Conservation (phyloP, 2,888 invertebrate genomes). For the Rapana venosa region DNA sequence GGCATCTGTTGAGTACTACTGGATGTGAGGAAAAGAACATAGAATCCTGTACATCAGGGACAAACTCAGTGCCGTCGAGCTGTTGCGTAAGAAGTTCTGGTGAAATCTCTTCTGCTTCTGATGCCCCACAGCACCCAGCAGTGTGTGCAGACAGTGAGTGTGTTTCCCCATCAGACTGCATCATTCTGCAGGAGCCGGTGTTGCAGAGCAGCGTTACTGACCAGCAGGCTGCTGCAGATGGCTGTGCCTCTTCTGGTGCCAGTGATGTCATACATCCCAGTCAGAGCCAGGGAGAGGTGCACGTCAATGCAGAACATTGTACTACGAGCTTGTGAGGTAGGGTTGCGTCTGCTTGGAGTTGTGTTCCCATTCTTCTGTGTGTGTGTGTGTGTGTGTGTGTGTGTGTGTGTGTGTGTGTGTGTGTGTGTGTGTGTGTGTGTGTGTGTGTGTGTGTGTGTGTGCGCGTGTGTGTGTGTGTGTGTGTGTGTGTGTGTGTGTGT, state of each 20-base stretch:
- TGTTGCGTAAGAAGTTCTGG: too few relatives aligned
- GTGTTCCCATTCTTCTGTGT: background rate
- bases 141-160: background rate
- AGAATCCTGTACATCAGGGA: too few relatives aligned
- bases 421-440: background rate
- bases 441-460: background rate
- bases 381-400: background rate
- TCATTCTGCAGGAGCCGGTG: background rate
- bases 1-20: too few relatives aligned
- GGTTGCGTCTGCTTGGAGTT: background rate
- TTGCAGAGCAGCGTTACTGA: background rate
- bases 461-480: background rate
- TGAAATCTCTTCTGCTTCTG: too few relatives aligned
- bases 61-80: too few relatives aligned
- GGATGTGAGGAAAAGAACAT: too few relatives aligned
- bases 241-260: too few relatives aligned
- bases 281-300: background rate
- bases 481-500: slow-evolving; percentile 2
- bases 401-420: background rate
- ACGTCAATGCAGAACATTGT: background rate
- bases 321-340: background rate
- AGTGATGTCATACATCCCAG: background rate
- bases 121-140: too few relatives aligned
- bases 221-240: too few relatives aligned
- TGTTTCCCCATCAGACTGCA: background rate